These are phyloP conservation scores for Diglossa cyanea DNA, from an alignment of 2,797 vertebrate species.

Conservation along the genomic window DNA sequence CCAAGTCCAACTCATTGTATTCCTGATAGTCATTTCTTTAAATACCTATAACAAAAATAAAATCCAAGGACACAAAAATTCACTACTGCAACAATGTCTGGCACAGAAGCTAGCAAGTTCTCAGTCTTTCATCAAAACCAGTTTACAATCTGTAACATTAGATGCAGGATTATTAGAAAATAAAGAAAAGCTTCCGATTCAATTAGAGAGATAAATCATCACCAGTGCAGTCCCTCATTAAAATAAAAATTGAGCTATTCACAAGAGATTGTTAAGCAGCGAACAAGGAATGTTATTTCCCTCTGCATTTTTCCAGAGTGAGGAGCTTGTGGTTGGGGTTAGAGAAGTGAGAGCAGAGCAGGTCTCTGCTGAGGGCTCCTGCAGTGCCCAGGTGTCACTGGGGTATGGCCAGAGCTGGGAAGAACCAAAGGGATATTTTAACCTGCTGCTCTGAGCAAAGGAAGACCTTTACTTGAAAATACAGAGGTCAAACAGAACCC, in stretches of 20 bases:
- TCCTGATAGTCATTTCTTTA: background rate
- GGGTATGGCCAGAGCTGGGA: background rate
- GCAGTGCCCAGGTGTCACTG: background rate
- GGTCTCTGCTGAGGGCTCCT: background rate
- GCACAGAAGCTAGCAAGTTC: background rate
- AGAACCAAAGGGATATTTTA: background rate
- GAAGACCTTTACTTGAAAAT: background rate
- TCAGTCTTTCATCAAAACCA: background rate
- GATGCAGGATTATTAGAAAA: slow-evolving; percentile 13
- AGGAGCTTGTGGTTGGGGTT: background rate
- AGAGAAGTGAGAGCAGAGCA: background rate
- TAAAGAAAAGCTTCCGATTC: slow-evolving; percentile 20
- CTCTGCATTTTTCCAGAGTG: background rate
- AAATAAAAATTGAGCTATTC: slow-evolving; percentile 35
- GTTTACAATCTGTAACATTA: background rate
- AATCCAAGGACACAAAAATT: background rate
- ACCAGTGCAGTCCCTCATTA: background rate
- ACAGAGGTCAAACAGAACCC: background rate
- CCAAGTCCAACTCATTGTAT: background rate
- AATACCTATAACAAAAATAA: background rate
- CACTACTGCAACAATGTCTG: background rate
- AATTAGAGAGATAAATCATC: slow-evolving; percentile 24
- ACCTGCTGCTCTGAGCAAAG: background rate
- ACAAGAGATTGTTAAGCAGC: background rate
- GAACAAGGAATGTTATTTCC: background rate